Evolutionary conservation across 2,797 vertebrate genomes (phyloP), one percentile per base, ranked within the genome.

Genomic region (Crenuchus spilurus): DNA sequence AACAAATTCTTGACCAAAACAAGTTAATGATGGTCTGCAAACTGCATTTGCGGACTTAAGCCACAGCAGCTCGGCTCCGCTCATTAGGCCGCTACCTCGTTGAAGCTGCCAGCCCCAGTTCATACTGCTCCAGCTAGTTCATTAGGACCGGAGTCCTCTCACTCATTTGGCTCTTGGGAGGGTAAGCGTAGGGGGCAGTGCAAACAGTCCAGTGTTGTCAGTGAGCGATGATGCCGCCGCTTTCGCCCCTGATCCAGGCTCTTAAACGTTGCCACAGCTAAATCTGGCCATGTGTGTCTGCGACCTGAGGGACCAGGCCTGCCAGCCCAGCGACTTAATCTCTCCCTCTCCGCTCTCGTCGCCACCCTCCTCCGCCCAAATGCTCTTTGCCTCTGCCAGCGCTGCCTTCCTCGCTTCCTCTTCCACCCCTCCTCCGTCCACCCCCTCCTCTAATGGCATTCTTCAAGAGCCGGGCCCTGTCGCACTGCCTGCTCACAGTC

Each of bases 291-390:
- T 83, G 83, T 81, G 82, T 72, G 55, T 39, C 76, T 61, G 57
- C 81, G 84, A 89, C 83, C 87, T 87, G 69, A 42, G 67, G 75
- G 79, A 87, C 75, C 55, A 20, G 72, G 71, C 42, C 76, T 71
- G 72, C 71, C 78, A 44, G 42, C 79, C 82, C 76, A 54, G 57
- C 62, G 68, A 74, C 75, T 78, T 80, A 80, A 80, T 80, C 74
- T 76, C 73, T 78, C 73, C 60, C 72, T 76, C 79, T 79, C 48
- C 48, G 70, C 68, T 60, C 61, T 52, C 41, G 62, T n/a, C 31
- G 22, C 65, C 35, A 52, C 41, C 33, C 46, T 72, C 76, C 66
- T 72, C 72, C 70, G 55, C 70, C 66, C 66, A 42, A 54, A 37
- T 48, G 58, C 72, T 65, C 62, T 62, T 42, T 66, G 52, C 70